Evolutionary conservation across 2,113 vertebrate genomes (phyloP), one percentile per base, ranked within the genome.

Genomic region (Oncorhynchus tshawytscha): DNA sequence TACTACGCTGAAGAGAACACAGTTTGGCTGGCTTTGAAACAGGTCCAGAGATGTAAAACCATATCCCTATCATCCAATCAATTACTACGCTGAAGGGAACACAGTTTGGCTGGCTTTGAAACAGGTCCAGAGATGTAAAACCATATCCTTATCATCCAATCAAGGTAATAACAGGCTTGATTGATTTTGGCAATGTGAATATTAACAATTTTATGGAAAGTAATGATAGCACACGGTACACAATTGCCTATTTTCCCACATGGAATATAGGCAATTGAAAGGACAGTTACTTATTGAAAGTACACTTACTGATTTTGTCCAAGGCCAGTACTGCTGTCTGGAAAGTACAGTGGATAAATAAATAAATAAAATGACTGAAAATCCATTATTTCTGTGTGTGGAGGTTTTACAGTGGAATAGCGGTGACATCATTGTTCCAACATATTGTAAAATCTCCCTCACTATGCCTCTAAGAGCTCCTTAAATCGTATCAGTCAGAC

Each of bases 401-500:
- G 82, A 80, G 78, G 79, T 84, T 89, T 85, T 82, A 73, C 62
- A 75, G 76, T 80, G 76, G 81, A 83, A 85, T 81, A 76, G 31
- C 59, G 51, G 81, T 83, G 77, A 80, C 77, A 76, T 79, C 77
- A 79, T 77, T 67, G 48, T 77, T 74, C 86, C 82, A 84, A 72
- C 75, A 80, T 87, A 85, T 82, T 79, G 80, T 78, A 69, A 70
- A n/a, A 71, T 69, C 71, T 78, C 71, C 68, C 51, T 81, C 31
- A 75, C 83, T 80, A 81, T 29, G 71, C 54, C 74, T 86, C 78
- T 78, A 82, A 83, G 82, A 76, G 82, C 85, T 81, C 65, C 78
- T 74, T 84, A 84, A 91, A 82, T 85, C 86, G 75, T 86, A 86
- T 91, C 84, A 91, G 71, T 82, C 77, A 25, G 68, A 4, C 20